These are phyloP conservation scores for Arion vulgaris DNA, from an alignment of 1,140 invertebrate species.

Conservation along the genomic window DNA sequence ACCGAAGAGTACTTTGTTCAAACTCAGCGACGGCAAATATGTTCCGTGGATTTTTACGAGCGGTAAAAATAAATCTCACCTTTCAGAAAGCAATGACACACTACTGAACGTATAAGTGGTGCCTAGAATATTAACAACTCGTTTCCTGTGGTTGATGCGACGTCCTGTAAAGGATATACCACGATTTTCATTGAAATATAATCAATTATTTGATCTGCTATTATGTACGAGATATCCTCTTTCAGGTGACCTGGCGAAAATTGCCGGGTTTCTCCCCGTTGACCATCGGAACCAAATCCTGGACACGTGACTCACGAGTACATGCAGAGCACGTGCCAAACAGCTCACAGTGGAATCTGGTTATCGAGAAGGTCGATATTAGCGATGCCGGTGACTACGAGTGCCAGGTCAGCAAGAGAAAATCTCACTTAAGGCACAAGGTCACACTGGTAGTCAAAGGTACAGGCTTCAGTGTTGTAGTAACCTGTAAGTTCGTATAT, in stretches of 20 bases:
- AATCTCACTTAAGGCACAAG: slow-evolving; percentile 31
- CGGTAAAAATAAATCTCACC: too few relatives aligned
- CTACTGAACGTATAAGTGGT: too few relatives aligned
- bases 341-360: slow-evolving; percentile 51
- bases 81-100: too few relatives aligned
- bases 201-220: too few relatives aligned
- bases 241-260: slow-evolving; percentile 50
- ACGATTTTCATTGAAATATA: too few relatives aligned
- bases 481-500: too few relatives aligned
- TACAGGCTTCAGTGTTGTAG: background rate
- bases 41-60: too few relatives aligned
- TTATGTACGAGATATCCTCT: too few relatives aligned
- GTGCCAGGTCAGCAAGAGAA: slow-evolving; percentile 45
- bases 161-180: too few relatives aligned
- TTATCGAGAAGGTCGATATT: slow-evolving; percentile 41
- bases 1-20: too few relatives aligned
- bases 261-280: slow-evolving; percentile 42
- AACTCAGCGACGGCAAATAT: too few relatives aligned
- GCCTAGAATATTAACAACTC: too few relatives aligned
- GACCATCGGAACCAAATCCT: slow-evolving; percentile 45
- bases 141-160: background rate
- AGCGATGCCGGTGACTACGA: slow-evolving; percentile 45
- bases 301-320: slow-evolving; percentile 45
- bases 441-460: slow-evolving; percentile 46
- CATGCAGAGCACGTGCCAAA: slow-evolving; percentile 53